phyloP scores from a whole-genome alignment of 2,113 vertebrate species.

The Panthera uncia region DNA sequence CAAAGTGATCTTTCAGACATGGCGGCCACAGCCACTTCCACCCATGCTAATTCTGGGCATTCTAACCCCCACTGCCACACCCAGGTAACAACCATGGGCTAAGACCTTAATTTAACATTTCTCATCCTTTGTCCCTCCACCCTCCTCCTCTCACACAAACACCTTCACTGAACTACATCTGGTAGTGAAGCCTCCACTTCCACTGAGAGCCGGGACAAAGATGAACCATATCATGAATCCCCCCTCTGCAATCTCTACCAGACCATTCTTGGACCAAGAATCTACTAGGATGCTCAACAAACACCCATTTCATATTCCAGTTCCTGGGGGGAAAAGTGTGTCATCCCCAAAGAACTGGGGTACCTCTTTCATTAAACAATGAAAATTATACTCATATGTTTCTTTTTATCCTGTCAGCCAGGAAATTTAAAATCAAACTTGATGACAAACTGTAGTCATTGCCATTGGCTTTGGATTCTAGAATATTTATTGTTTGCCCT shows the following conservation, averaged over 20 bases:
- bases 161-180: not conserved
- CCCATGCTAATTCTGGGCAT: no score
- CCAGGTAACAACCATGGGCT: not conserved
- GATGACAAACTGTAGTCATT: not conserved
- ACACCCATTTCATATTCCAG: not conserved
- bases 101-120: not conserved
- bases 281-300: not conserved
- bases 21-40: no score
- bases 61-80: not conserved
- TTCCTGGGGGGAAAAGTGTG: not conserved
- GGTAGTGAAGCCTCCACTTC: not conserved
- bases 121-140: not conserved
- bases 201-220: not conserved
- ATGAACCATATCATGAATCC: not conserved
- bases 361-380: not conserved
- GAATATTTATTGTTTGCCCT: constrained; percentile 5
- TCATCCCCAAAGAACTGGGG: not conserved
- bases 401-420: not conserved
- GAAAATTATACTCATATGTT: not conserved
- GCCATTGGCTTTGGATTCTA: not conserved
- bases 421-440: not conserved
- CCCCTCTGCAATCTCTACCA: not conserved
- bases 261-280: not conserved
- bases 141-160: not conserved
- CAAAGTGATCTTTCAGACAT: not conserved